Conservation (phyloP, 2,797 vertebrate genomes). For the Spinus pinus region DNA sequence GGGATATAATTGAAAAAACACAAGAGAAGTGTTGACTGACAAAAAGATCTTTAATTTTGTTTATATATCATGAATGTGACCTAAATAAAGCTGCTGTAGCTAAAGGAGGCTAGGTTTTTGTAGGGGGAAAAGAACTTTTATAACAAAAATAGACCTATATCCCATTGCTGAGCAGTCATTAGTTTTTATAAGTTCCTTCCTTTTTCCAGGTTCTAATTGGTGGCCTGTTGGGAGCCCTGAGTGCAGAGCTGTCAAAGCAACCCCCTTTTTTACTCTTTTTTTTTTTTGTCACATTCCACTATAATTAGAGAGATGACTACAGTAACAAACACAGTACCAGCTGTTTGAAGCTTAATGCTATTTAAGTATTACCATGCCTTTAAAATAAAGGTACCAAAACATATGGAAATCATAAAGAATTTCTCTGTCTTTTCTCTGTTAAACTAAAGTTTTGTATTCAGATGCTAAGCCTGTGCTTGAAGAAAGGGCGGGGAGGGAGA, state of each 20-base stretch:
- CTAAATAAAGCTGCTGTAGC: not conserved
- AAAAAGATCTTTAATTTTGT: not conserved
- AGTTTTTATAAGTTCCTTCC: constrained; percentile 59
- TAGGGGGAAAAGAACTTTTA: not conserved
- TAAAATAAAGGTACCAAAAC: constrained; percentile 60
- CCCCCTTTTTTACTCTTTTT: not conserved
- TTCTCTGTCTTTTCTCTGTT: constrained; percentile 38
- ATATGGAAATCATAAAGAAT: constrained; percentile 73
- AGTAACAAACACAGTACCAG: constrained; percentile 81
- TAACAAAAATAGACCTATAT: constrained; percentile 5
- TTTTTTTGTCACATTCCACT: constrained; percentile 77
- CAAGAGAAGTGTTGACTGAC: not conserved
- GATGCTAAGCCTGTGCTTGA: constrained; percentile 47
- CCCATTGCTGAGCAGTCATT: not conserved
- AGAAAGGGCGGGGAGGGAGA: not conserved
- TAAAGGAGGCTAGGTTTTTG: not conserved
- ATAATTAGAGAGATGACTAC: constrained; percentile 87
- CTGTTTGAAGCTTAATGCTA: constrained; percentile 76
- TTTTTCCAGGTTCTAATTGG: constrained; percentile 53
- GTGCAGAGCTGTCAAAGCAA: constrained; percentile 80
- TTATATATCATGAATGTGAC: not conserved
- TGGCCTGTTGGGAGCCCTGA: constrained; percentile 56
- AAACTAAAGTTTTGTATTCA: constrained; percentile 53
- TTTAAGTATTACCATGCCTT: constrained; percentile 76
- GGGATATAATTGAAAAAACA: not conserved